Percentiles rank a stretch among this genome's conserved stretches.
Conservation (phyloP, 37 sponge, comb jelly and placozoan genomes). For the Cliona cf. orientalis region DNA sequence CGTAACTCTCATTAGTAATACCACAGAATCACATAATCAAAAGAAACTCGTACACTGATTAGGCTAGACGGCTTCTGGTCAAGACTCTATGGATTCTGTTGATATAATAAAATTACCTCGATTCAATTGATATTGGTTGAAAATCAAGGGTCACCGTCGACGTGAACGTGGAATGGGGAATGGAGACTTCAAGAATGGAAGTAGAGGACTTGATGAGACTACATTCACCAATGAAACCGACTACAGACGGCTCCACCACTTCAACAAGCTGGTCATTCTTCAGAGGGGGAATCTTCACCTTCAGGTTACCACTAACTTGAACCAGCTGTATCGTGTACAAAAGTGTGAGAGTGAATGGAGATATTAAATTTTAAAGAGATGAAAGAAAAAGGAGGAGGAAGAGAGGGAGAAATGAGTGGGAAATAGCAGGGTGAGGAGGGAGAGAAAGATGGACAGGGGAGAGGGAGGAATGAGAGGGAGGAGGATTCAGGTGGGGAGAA, state of each 20-base stretch:
- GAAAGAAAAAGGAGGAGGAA: too few relatives aligned
- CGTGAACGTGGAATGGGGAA: constrained; percentile 60
- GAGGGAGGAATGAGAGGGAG: too few relatives aligned
- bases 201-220: constrained; percentile 49
- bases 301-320: constrained; percentile 54
- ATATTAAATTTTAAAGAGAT: too few relatives aligned
- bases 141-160: constrained; percentile 55
- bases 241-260: constrained; percentile 15
- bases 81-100: neutral
- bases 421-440: too few relatives aligned
- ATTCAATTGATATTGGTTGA: constrained; percentile 54
- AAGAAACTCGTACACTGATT: too few relatives aligned
- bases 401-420: too few relatives aligned
- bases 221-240: constrained; percentile 73
- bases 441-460: too few relatives aligned
- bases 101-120: constrained; percentile 16
- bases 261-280: neutral
- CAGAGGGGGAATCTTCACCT: neutral
- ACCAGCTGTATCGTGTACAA: constrained; percentile 53
- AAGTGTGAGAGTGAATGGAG: too few relatives aligned
- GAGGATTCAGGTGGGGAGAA: too few relatives aligned
- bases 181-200: constrained; percentile 59
- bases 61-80: too few relatives aligned
- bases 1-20: too few relatives aligned
- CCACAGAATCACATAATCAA: too few relatives aligned